Evolutionary conservation across 2,113 vertebrate species (phyloP).

Genomic region (Lathamus discolor): DNA sequence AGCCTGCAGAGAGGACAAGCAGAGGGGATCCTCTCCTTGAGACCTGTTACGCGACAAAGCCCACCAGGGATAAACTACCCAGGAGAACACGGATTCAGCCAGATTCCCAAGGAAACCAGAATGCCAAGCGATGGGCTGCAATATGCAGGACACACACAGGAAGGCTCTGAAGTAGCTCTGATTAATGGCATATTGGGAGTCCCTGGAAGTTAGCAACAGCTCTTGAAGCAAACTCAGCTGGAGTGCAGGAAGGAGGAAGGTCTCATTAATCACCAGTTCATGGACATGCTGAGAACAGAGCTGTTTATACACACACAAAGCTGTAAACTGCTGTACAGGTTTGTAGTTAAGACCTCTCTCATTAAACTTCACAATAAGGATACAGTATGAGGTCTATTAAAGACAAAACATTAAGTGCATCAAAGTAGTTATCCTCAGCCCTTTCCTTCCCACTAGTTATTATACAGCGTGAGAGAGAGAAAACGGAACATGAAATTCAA

Average conservation of each 20-base stretch:
- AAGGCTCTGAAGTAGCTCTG: not conserved
- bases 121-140: not conserved
- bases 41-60: not conserved
- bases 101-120: not conserved
- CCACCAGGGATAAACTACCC: not conserved
- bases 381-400: not conserved
- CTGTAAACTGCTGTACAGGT: not conserved
- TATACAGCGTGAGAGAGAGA: not conserved
- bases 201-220: not conserved
- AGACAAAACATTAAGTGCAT: not conserved
- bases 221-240: not conserved
- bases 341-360: not conserved
- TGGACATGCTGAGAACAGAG: not conserved
- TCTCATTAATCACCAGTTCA: not conserved
- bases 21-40: not conserved
- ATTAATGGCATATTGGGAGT: not conserved
- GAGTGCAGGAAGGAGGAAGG: not conserved
- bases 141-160: not conserved
- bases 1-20: not conserved
- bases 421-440: not conserved
- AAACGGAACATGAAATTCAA: not conserved
- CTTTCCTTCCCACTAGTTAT: not conserved
- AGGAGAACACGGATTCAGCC: accelerated
- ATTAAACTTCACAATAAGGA: not conserved
- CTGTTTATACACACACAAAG: not conserved